phyloP scores from a whole-genome alignment of 2,113 vertebrate species.

The Ahaetulla prasina region DNA sequence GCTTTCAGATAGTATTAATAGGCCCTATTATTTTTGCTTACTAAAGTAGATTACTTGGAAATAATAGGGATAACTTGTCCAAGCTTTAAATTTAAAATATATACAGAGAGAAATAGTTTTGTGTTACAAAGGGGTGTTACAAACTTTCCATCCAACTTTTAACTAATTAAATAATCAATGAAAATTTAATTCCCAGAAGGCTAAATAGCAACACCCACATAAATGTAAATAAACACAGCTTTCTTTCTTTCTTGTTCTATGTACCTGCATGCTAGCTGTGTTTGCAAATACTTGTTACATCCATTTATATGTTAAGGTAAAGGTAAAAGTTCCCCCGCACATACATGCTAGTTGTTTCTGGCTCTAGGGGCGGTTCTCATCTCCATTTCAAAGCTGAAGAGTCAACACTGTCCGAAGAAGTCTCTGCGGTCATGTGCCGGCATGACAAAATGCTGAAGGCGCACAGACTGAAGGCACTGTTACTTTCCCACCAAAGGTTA shows the following conservation, averaged over 20 bases:
- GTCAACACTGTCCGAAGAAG: no score
- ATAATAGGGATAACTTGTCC: constrained; percentile 46
- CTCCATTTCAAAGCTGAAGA: no score
- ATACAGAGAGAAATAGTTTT: constrained; percentile 3
- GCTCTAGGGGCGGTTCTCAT: no score
- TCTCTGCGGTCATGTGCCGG: no score
- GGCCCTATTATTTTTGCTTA: constrained; percentile 55
- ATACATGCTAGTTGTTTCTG: no score
- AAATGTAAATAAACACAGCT: background rate
- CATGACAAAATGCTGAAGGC: no score
- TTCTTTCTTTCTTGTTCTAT: background rate
- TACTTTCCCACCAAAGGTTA: no score
- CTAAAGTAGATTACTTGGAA: constrained; percentile 55
- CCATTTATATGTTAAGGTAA: background rate
- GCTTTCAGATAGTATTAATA: constrained; percentile 53
- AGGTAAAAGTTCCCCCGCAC: no score
- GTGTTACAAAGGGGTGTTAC: constrained; percentile 10
- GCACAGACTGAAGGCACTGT: no score
- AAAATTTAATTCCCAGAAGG: background rate
- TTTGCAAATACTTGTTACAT: background rate
- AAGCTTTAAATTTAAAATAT: constrained; percentile 24
- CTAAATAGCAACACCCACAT: background rate
- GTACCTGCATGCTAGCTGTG: no score
- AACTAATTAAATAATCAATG: background rate
- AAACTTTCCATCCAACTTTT: background rate